Conservation (phyloP, 2,797 vertebrate species). For the Orestias chungarensis region DNA sequence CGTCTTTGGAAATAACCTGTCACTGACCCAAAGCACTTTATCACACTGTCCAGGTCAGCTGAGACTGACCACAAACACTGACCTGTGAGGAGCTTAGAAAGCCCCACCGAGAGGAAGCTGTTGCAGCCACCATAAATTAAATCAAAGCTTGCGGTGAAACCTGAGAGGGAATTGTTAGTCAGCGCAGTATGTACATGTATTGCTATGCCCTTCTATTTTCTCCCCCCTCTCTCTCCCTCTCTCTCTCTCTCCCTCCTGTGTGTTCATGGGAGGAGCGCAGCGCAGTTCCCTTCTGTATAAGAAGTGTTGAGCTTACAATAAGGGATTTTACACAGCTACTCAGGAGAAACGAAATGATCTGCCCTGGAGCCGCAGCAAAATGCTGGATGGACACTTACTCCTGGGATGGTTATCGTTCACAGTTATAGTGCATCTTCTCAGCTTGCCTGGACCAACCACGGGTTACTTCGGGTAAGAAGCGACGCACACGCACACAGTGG, state of each 20-base stretch:
- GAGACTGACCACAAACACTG: conserved; percentile 48
- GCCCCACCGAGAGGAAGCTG: conserved; percentile 42
- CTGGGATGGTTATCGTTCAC: conserved; percentile 94
- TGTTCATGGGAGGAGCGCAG: conserved; percentile 79
- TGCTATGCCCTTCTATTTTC: conserved; percentile 29
- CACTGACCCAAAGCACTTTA: conserved; percentile 47
- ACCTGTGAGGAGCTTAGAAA: conserved; percentile 30
- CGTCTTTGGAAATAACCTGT: conserved; percentile 54
- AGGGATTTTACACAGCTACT: conserved; percentile 86
- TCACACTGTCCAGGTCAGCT: conserved; percentile 38
- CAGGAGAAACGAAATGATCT: conserved; percentile 96
- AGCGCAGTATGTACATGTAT: conserved; percentile 36
- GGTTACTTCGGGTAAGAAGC: conserved; percentile 95
- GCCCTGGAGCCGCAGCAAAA: conserved; percentile 96
- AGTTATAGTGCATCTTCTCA: conserved; percentile 82
- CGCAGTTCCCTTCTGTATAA: conserved; percentile 82
- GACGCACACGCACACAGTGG: conserved; percentile 2
- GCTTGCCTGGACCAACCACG: conserved; percentile 86
- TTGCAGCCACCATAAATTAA: conserved; percentile 46
- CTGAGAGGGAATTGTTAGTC: conserved; percentile 61
- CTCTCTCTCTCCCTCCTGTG: conserved; percentile 43
- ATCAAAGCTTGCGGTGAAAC: conserved; percentile 43
- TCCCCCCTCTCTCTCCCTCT: conserved; percentile 6
- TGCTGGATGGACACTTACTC: conserved; percentile 96
- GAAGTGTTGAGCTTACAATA: conserved; percentile 81